phyloP scores from a whole-genome alignment of 2,888 invertebrate species.

The Drosophila cognata region DNA sequence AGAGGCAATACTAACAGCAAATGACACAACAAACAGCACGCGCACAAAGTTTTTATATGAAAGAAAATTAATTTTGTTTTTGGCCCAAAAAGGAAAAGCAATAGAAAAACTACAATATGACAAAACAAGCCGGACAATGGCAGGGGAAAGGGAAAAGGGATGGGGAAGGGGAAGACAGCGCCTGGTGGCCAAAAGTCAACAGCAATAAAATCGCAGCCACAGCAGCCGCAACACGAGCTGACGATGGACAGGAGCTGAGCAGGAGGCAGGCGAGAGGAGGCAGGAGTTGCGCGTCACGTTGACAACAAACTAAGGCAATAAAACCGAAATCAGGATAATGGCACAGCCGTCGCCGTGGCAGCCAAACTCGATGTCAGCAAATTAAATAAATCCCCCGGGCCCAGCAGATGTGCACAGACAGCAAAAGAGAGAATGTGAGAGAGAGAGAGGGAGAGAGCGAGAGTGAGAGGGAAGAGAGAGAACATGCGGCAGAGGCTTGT shows the following conservation, averaged over 20 bases:
- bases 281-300: constrained; percentile 41
- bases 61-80: constrained; percentile 69
- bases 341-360: constrained; percentile 49
- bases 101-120: constrained; percentile 58
- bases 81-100: constrained; percentile 40
- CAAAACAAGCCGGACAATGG: constrained; percentile 34
- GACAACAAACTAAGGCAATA: constrained; percentile 71
- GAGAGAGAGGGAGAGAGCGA: too few species aligned
- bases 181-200: constrained; percentile 70
- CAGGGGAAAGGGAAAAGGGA: background rate
- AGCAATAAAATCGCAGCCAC: constrained; percentile 71
- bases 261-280: constrained; percentile 15
- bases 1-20: constrained; percentile 9
- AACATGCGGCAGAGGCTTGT: constrained; percentile 25
- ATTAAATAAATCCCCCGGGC: constrained; percentile 80
- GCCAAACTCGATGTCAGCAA: constrained; percentile 67
- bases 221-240: constrained; percentile 65
- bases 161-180: background rate
- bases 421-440: background rate
- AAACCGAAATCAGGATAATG: constrained; percentile 80
- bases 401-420: constrained; percentile 70
- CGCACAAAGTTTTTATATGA: constrained; percentile 72
- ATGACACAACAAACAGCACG: constrained; percentile 69
- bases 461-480: background rate
- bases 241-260: constrained; percentile 39